Base-by-base conservation (phyloP, 2,797 vertebrate species). In the Scolopax rusticola region DNA sequence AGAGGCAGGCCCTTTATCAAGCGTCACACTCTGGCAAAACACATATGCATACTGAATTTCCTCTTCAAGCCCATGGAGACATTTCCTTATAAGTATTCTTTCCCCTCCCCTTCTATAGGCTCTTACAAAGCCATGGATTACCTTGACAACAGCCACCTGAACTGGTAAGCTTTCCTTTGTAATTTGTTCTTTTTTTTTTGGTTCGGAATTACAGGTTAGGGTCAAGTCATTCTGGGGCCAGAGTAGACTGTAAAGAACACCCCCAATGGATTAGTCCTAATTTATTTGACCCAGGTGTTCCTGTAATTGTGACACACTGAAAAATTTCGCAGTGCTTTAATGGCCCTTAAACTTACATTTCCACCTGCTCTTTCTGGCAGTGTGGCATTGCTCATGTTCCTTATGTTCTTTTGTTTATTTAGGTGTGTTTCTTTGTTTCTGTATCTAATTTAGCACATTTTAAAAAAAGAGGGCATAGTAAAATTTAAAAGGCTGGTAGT, bases 391-490 rank as follows among this genome's bases (percentile, higher is more conserved):
- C 96, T 97, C 93, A 41, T 4, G 30, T 91, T 97, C 95, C 87
- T 91, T 87, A 68, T 80, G 76, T 89, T 94, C 88, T 69, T 97
- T 97, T 98, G 98, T 98, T 98, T 98, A 92, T 96, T 96, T 98
- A 98, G 98, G 97, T 98, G 98, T 85, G 73, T 97, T 97, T 97
- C 97, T 98, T 98, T 98, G 97, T 98, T 97, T 98, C 97, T 98
- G 97, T 94, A 97, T 97, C 97, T 98, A 98, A 97, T 98, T 98
- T 97, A 96, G 93, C 97, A 97, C 95, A 91, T 97, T 98, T 95
- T 90, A 3, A 95, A 97, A 97, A 97, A 96, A 96, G 90, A 93
- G 80, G 45, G 92, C 89, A 96, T 88, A 96, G 96, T 97, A 97
- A 97, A 92, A 78, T 97, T 98, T 98, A 97, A 98, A 97, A 97